Base-by-base conservation (phyloP, 2,888 invertebrate genomes). In the Trichogramma dendrolimi region DNA sequence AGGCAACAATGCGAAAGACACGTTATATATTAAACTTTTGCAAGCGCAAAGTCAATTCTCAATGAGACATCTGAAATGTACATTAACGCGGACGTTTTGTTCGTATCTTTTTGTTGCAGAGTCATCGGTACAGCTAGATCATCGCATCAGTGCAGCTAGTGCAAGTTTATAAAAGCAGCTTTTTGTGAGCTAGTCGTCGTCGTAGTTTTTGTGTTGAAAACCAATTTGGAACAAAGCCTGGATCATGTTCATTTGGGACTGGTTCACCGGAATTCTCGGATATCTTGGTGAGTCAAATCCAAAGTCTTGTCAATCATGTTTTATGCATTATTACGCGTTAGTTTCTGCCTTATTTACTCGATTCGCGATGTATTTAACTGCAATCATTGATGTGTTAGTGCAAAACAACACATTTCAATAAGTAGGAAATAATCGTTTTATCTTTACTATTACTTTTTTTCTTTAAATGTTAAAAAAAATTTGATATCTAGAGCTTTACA, bases 211-310 rank as follows among this genome's bases (percentile, higher is more conserved):
- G 27, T 27, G 27, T 27, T 27, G 27, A 46, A n/a, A 46, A 46
- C 10, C 8, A 46, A n/a, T 46, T 8, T 27, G 27, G 27, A 52
- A 14, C 5, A 5, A 14, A 66, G 48, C 55, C 58, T 63, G 52
- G 67, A 80, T 77, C 79, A 94, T 95, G 94, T 94, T 95, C 85
- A 89, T 95, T 83, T 91, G 92, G 91, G 94, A 94, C 82, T 95
- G 94, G 94, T 91, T 95, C 80, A 92, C 94, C 80, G 93, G 94
- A 75, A 93, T 94, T 78, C 84, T 95, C 79, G 93, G 93, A 80
- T 94, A 92, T 83, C 86, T 95, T 80, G 94, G 94, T 94, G 80
- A 89, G 88, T 84, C 27, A 27, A 8, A 46, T 46, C 8, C 46
- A 46, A 46, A 3, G n/a, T 46, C n/a, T 8, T 46, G 2, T 46